These are phyloP conservation scores for Meloidogyne chitwoodi DNA, from an alignment of 1,140 invertebrate species.

Conservation along the genomic window DNA sequence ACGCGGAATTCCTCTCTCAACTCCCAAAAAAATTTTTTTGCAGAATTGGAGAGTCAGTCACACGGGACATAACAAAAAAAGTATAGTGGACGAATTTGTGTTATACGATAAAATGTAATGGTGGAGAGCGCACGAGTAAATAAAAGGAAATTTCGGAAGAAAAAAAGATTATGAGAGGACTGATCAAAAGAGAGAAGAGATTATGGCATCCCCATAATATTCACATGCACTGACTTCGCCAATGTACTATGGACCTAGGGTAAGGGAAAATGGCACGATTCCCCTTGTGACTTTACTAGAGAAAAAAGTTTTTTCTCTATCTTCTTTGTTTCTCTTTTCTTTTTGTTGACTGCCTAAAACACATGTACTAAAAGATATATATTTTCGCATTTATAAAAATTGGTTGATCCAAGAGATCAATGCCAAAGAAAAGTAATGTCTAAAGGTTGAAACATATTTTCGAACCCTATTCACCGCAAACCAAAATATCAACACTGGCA, in stretches of 20 bases:
- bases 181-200: neutral
- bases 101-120: neutral
- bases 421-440: too few relatives aligned
- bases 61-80: neutral
- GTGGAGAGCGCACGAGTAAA: neutral
- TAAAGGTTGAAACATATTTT: too few relatives aligned
- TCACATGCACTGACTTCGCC: neutral
- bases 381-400: too few relatives aligned
- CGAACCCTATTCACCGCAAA: too few relatives aligned
- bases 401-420: too few relatives aligned
- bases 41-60: neutral
- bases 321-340: neutral
- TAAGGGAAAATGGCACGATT: neutral
- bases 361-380: neutral
- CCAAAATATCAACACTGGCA: too few relatives aligned
- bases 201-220: neutral
- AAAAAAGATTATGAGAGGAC: neutral
- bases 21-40: neutral
- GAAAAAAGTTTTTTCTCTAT: neutral
- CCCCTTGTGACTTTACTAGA: neutral
- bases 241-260: neutral
- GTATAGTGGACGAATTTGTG: neutral
- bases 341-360: neutral
- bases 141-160: neutral
- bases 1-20: neutral